Evolutionary conservation across 2,113 vertebrate species (phyloP).

Genomic region (Forbesichthys agassizii): DNA sequence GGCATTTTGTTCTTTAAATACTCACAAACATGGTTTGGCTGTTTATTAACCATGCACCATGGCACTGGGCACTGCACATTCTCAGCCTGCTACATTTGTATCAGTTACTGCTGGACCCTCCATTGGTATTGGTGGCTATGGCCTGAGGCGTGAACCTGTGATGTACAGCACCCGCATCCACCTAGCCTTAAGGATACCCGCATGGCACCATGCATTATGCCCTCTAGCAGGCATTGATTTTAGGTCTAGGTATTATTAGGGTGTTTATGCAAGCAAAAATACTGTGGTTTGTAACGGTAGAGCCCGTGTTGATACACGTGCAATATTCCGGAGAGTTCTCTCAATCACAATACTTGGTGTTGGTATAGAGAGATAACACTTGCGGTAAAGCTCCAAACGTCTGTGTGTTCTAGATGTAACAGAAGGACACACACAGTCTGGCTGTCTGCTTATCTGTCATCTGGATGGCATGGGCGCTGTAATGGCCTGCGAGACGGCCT

Average conservation of each 20-base stretch:
- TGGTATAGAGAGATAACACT: conserved; percentile 2
- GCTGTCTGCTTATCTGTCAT: conserved; percentile 70
- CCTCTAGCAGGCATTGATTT: background rate
- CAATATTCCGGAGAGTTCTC: background rate
- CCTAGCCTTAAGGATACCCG: background rate
- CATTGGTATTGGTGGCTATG: conserved; percentile 14
- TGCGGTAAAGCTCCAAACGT: too few relatives aligned
- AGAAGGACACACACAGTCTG: conserved; percentile 41
- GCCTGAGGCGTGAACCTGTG: conserved; percentile 30
- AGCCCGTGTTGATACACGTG: background rate
- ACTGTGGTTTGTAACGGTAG: background rate
- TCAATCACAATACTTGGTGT: background rate
- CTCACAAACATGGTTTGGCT: too few relatives aligned
- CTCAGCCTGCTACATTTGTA: background rate
- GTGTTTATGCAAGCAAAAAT: background rate
- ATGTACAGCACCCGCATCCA: conserved; percentile 35
- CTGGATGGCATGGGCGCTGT: conserved; percentile 61
- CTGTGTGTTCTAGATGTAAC: conserved; percentile 39
- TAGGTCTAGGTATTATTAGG: background rate
- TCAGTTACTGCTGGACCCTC: background rate
- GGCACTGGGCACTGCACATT: too few relatives aligned
- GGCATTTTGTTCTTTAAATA: background rate
- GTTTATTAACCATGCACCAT: too few relatives aligned
- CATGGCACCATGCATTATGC: background rate
- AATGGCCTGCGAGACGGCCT: conserved; percentile 69